A percentile compares a stretch with the other conserved stretches of the same genome.
These are phyloP conservation scores for Seira ritae DNA, from an alignment of 2,888 invertebrate genomes.

Conservation along the genomic window DNA sequence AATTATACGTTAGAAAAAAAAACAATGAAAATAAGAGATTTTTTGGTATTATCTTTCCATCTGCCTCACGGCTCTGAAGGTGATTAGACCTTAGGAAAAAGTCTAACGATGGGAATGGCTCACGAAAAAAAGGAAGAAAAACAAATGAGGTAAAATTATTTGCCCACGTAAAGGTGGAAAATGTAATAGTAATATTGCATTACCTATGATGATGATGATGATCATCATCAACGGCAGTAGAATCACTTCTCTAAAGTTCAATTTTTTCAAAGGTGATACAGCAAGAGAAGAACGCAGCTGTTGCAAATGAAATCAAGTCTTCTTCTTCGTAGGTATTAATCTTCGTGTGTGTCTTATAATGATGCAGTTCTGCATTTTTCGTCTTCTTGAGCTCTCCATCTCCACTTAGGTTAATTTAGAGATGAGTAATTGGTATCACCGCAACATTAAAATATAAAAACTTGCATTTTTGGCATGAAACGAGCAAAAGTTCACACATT, in stretches of 20 bases:
- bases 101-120: not conserved
- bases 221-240: too few relatives aligned
- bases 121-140: not conserved
- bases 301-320: conserved; percentile 47
- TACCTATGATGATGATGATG: conserved; percentile 33
- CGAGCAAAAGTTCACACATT: not conserved
- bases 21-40: conserved; percentile 55
- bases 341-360: conserved; percentile 58
- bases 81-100: conserved; percentile 28
- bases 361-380: conserved; percentile 35
- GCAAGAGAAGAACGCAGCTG: conserved; percentile 25
- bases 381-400: conserved; percentile 25
- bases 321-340: conserved; percentile 27
- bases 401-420: conserved; percentile 30
- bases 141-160: conserved; percentile 46
- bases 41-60: conserved; percentile 55
- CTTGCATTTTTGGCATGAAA: conserved; percentile 14
- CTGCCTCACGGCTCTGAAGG: conserved; percentile 47
- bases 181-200: conserved; percentile 53
- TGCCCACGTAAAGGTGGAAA: conserved; percentile 28
- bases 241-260: too few relatives aligned
- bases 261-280: conserved; percentile 2
- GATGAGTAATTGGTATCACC: conserved; percentile 35
- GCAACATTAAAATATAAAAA: conserved; percentile 34
- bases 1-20: conserved; percentile 54